A percentile compares a stretch with the other conserved stretches of the same genome.
Evolutionary conservation across 2,797 vertebrate genomes (phyloP).

Genomic region (Kryptopterus vitreolus): DNA sequence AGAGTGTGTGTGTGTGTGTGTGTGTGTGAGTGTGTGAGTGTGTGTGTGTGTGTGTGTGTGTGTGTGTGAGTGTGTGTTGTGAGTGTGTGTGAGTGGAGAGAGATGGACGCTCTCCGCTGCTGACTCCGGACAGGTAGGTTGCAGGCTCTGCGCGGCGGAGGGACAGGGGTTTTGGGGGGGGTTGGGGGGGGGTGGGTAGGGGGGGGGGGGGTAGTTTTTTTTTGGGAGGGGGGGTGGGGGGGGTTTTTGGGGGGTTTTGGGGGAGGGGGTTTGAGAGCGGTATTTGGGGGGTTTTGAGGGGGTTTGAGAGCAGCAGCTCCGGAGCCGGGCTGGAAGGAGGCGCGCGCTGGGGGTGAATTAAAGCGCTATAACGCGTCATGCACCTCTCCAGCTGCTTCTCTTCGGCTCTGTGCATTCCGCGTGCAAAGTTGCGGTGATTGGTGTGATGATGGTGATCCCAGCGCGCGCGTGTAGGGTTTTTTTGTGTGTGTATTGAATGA

Average conservation of each 20-base stretch:
- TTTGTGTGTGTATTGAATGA: neutral
- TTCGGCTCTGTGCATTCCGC: neutral
- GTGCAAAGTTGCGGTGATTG: slow-evolving; percentile 3
- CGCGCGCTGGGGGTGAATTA: slow-evolving; percentile 40
- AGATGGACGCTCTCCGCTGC: slow-evolving; percentile 54
- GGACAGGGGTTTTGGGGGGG: no score
- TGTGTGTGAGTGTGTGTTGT: neutral
- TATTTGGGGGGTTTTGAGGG: no score
- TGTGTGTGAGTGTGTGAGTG: slow-evolving; percentile 12
- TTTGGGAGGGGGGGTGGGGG: no score
- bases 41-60: slow-evolving; percentile 9
- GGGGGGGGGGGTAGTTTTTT: no score
- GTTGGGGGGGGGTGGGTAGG: no score
- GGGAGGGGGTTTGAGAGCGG: no score
- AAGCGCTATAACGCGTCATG: slow-evolving; percentile 25
- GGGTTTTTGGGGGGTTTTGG: no score
- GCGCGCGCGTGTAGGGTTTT: neutral
- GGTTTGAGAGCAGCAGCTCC: neutral
- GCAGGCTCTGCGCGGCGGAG: neutral
- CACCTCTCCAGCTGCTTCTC: slow-evolving; percentile 14
- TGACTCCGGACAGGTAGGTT: slow-evolving; percentile 60
- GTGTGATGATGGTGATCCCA: neutral
- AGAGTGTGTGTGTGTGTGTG: slow-evolving; percentile 24
- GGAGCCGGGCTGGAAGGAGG: slow-evolving; percentile 29
- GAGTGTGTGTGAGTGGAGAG: neutral